Evolutionary conservation across 2,797 vertebrate genomes (phyloP).

Genomic region (Schizopygopsis pylzovi): DNA sequence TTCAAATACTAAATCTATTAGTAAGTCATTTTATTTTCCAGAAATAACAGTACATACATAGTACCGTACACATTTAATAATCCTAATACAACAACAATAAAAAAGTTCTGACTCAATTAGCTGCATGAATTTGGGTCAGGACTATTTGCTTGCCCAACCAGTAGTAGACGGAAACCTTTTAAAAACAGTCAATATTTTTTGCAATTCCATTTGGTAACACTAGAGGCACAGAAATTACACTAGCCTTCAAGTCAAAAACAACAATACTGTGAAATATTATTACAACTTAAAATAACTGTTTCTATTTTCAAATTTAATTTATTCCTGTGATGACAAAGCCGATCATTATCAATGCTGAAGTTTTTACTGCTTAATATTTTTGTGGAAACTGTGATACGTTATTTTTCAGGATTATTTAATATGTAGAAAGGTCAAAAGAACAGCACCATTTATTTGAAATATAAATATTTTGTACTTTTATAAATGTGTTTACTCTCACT

Average conservation of each 20-base stretch:
- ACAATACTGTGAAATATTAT: not conserved
- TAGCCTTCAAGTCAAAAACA: not conserved
- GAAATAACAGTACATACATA: not conserved
- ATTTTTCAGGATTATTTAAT: not conserved
- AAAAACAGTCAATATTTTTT: conserved; percentile 13
- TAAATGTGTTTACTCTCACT: not conserved
- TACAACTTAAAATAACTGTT: not conserved
- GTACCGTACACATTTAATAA: not conserved
- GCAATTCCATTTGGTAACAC: conserved; percentile 10
- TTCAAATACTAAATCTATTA: not conserved
- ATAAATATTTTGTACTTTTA: not conserved
- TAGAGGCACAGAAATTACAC: not conserved
- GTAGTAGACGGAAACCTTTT: not conserved
- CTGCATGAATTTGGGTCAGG: not conserved
- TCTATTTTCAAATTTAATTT: not conserved
- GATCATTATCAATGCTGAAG: not conserved
- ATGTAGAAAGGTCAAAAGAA: not conserved
- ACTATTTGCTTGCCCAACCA: not conserved
- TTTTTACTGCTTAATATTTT: not conserved
- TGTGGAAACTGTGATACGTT: not conserved
- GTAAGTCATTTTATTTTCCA: not conserved
- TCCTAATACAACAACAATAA: not conserved
- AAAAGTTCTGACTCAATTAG: not conserved
- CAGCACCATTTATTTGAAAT: not conserved
- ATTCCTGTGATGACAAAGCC: not conserved